These are phyloP conservation scores for Propithecus deckenii DNA, from an alignment of 2,797 vertebrate genomes.

Conservation along the genomic window DNA sequence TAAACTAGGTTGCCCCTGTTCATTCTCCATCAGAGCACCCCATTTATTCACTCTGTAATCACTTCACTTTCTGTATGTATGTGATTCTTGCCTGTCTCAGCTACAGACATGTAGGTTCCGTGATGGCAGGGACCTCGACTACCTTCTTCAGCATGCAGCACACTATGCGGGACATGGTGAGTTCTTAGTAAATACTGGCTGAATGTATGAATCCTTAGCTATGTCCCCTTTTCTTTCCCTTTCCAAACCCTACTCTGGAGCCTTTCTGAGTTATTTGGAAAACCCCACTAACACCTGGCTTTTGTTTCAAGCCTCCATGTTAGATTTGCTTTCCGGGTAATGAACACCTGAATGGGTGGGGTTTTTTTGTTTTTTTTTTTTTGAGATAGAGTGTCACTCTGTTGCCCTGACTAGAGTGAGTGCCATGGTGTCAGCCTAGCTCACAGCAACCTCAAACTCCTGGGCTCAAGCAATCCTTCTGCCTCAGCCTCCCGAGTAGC, in stretches of 20 bases:
- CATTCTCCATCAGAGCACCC: background rate
- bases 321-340: background rate
- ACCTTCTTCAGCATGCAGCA: background rate
- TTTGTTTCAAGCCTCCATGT: background rate
- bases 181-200: background rate
- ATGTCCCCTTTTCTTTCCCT: background rate
- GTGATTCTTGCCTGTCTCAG: background rate
- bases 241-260: background rate
- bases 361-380: too few species aligned
- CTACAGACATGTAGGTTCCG: background rate
- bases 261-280: background rate
- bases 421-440: too few species aligned
- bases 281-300: background rate
- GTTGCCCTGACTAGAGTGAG: too few species aligned
- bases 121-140: background rate
- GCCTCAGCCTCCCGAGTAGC: too few species aligned
- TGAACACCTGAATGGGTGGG: too few species aligned
- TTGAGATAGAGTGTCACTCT: too few species aligned
- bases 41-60: background rate
- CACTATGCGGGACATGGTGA: background rate
- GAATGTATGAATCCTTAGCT: background rate
- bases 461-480: too few species aligned
- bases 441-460: too few species aligned
- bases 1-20: background rate
- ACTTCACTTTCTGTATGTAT: background rate